A percentile compares a stretch with the other conserved stretches of the same genome.
phyloP scores from a whole-genome alignment of 2,797 vertebrate genomes.

The Nannoperca australis region DNA sequence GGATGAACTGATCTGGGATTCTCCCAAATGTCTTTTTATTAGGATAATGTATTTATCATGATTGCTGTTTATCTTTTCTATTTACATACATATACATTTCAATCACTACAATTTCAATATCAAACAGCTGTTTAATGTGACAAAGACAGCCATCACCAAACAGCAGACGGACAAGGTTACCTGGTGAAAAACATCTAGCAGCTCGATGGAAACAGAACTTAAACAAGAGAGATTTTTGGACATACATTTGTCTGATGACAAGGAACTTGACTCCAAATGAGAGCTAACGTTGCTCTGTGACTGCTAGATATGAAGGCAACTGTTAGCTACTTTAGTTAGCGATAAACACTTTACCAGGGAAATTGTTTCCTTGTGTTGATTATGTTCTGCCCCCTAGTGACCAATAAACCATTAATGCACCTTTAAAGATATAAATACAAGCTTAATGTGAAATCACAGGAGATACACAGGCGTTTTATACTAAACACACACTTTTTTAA shows the following conservation, averaged over 20 bases:
- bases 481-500: not conserved
- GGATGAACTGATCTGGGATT: not conserved
- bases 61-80: not conserved
- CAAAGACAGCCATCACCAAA: not conserved
- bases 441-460: not conserved
- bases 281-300: not conserved
- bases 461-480: not conserved
- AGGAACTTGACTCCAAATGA: not conserved
- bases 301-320: not conserved
- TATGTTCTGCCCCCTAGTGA: not conserved
- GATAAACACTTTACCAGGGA: not conserved
- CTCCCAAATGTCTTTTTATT: not conserved
- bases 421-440: constrained; percentile 1
- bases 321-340: not conserved
- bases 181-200: not conserved
- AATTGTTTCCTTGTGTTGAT: not conserved
- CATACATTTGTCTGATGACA: not conserved
- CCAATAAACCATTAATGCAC: not conserved
- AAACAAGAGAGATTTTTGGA: not conserved
- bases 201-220: not conserved
- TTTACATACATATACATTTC: not conserved
- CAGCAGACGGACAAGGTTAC: not conserved
- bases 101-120: too few relatives aligned
- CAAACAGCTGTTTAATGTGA: not conserved
- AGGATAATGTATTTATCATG: not conserved